Evolutionary conservation across 2,113 vertebrate species (phyloP).

Genomic region (Trichomycterus rosablanca): DNA sequence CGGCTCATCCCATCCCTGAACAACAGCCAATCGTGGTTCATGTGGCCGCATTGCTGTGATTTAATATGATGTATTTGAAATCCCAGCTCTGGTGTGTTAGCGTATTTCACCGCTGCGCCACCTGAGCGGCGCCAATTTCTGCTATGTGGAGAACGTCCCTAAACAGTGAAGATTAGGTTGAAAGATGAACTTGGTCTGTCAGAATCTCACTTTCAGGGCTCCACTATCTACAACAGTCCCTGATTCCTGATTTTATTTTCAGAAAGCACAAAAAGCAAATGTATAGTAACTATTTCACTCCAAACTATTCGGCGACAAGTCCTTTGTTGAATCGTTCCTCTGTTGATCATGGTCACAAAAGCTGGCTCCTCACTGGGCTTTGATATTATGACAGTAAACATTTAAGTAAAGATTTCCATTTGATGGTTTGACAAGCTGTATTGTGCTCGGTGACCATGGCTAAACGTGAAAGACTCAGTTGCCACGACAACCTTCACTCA

Average conservation of each 20-base stretch:
- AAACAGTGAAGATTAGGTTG: not conserved
- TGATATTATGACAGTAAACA: slow-evolving; percentile 24
- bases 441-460: slow-evolving; percentile 25
- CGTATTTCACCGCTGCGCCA: no score
- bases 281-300: slow-evolving; percentile 7
- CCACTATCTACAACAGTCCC: not conserved
- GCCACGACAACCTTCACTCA: slow-evolving; percentile 20
- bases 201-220: not conserved
- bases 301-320: slow-evolving; percentile 14
- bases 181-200: not conserved
- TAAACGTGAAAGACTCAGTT: slow-evolving; percentile 18
- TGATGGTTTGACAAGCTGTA: slow-evolving; percentile 34
- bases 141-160: no score
- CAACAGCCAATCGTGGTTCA: no score
- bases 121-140: no score
- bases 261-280: not conserved
- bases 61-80: no score
- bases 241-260: not conserved
- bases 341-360: no score
- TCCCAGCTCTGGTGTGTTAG: no score
- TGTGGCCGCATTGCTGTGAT: no score
- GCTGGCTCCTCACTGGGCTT: slow-evolving; percentile 1
- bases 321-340: slow-evolving; percentile 18
- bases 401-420: slow-evolving; percentile 35
- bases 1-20: no score